phyloP scores from a whole-genome alignment of 2,113 vertebrate species.

The Malurus cyaneus region DNA sequence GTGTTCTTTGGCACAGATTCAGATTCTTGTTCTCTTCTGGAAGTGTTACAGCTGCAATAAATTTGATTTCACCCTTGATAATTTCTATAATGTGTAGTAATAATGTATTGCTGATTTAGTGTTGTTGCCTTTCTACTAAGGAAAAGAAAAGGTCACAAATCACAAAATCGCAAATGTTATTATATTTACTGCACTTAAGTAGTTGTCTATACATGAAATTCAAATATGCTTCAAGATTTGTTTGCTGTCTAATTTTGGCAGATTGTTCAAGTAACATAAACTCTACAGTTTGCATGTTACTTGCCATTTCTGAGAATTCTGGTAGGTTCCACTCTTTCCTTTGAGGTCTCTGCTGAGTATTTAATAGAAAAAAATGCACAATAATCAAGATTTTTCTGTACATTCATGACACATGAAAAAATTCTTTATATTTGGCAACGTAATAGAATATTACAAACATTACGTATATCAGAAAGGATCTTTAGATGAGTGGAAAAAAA shows the following conservation, averaged over 20 bases:
- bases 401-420: background rate
- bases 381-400: background rate
- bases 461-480: background rate
- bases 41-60: constrained; percentile 41
- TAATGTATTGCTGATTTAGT: constrained; percentile 23
- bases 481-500: background rate
- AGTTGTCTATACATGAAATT: background rate
- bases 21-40: constrained; percentile 23
- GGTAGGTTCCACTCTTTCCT: background rate
- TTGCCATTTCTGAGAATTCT: constrained; percentile 16
- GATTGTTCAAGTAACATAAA: background rate
- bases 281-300: background rate
- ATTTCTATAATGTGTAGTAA: constrained; percentile 33
- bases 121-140: background rate
- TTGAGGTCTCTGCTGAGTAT: background rate
- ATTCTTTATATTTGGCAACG: background rate
- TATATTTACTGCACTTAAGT: background rate
- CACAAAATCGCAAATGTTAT: background rate
- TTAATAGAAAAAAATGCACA: background rate
- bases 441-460: background rate
- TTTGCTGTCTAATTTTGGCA: constrained; percentile 9
- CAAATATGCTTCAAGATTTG: background rate
- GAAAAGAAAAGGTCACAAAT: background rate
- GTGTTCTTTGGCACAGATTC: constrained; percentile 27
- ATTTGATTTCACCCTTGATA: constrained; percentile 59